Percentiles rank a stretch among this genome's conserved stretches.
Evolutionary conservation across 92 coral and sea anemone genomes (phyloP).

Genomic region (Metridium senile): DNA sequence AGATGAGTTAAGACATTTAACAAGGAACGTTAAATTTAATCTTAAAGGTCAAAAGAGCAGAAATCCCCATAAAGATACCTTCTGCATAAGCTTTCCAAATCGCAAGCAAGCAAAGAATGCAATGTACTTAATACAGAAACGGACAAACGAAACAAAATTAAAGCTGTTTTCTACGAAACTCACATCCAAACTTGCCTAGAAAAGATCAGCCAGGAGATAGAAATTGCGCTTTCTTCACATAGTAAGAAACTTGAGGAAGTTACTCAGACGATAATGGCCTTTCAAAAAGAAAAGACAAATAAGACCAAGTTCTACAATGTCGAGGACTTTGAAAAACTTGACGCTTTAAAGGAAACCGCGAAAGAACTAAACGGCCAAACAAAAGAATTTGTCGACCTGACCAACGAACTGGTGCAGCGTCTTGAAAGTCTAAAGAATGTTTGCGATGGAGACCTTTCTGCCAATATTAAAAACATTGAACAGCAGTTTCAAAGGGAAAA

Average conservation of each 20-base stretch:
- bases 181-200: not conserved
- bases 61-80: slow-evolving; percentile 4
- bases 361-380: slow-evolving; percentile 53
- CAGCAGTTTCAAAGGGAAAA: slow-evolving; percentile 66
- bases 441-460: not conserved
- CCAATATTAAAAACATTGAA: slow-evolving; percentile 30
- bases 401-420: slow-evolving; percentile 25
- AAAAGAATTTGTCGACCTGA: slow-evolving; percentile 40
- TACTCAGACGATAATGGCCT: not conserved
- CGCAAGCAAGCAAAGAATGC: slow-evolving; percentile 2
- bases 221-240: not conserved
- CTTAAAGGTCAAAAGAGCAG: not conserved
- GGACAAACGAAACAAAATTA: slow-evolving; percentile 5
- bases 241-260: not conserved
- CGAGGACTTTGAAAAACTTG: slow-evolving; percentile 41
- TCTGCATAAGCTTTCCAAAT: slow-evolving; percentile 17
- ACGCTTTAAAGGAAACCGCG: slow-evolving; percentile 56
- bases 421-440: slow-evolving; percentile 26
- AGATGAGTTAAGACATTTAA: not conserved
- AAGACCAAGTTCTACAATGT: slow-evolving; percentile 3
- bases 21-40: slow-evolving; percentile 4
- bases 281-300: not conserved
- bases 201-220: slow-evolving; percentile 1
- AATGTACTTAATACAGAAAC: not conserved
- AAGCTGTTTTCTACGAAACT: slow-evolving; percentile 10